Percentiles rank a stretch among this genome's conserved stretches.
phyloP scores from a whole-genome alignment of 2,797 vertebrate genomes.

The Siniperca scherzeri region DNA sequence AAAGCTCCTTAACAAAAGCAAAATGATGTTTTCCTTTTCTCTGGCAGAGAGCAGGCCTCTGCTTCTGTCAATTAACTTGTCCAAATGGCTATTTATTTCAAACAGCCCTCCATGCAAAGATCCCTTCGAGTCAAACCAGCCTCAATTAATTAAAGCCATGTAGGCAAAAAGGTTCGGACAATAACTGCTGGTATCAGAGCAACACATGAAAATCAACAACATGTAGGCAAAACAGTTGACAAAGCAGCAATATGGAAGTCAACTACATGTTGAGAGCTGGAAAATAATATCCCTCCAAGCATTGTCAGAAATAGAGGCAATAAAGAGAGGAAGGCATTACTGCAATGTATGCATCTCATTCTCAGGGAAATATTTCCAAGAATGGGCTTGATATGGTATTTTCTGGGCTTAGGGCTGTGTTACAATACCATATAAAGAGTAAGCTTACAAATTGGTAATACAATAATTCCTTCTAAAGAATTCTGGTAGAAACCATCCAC shows the following conservation, averaged over 20 bases:
- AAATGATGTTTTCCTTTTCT: conserved; percentile 66
- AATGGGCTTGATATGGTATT: conserved; percentile 46
- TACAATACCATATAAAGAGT: conserved; percentile 50
- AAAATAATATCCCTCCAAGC: conserved; percentile 47
- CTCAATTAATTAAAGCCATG: conserved; percentile 58
- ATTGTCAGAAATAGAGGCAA: conserved; percentile 42
- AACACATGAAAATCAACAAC: conserved; percentile 44
- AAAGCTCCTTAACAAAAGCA: conserved; percentile 64
- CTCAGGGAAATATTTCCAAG: conserved; percentile 39
- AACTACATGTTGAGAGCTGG: conserved; percentile 31
- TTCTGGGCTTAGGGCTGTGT: conserved; percentile 51
- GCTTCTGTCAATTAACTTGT: conserved; percentile 69
- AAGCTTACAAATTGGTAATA: conserved; percentile 48
- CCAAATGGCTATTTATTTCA: conserved; percentile 67
- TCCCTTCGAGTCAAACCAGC: conserved; percentile 52
- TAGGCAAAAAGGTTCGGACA: conserved; percentile 36
- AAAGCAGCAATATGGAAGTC: conserved; percentile 42
- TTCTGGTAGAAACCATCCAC: conserved; percentile 43
- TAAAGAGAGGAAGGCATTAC: conserved; percentile 38
- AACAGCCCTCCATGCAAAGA: conserved; percentile 54
- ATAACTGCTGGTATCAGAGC: conserved; percentile 50
- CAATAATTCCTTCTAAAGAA: conserved; percentile 45
- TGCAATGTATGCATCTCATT: conserved; percentile 36
- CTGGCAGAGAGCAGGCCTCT: conserved; percentile 51
- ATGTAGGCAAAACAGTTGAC: conserved; percentile 30